Conservation (phyloP, 2,113 vertebrate species). For the Neoarius graeffei region DNA sequence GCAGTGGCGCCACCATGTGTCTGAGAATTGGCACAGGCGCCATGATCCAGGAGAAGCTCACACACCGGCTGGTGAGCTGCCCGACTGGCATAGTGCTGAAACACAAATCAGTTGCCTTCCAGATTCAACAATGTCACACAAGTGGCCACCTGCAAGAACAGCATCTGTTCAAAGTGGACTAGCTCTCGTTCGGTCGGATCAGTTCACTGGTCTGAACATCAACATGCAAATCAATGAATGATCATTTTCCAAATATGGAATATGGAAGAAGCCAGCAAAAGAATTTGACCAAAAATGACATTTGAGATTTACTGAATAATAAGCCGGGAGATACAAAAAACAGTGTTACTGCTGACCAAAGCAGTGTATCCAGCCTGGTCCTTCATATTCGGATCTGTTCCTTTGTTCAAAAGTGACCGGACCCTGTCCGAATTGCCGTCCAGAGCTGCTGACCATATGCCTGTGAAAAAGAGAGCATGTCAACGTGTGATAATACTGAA, state of each 20-base stretch:
- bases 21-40: slow-evolving; percentile 73
- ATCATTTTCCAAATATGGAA: background rate
- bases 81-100: slow-evolving; percentile 90
- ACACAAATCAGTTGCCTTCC: slow-evolving; percentile 21
- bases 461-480: slow-evolving; percentile 59
- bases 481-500: background rate
- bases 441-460: slow-evolving; percentile 89
- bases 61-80: slow-evolving; percentile 76
- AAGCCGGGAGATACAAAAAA: background rate
- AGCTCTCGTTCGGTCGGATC: too few species aligned
- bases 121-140: background rate
- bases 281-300: background rate
- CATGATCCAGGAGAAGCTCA: slow-evolving; percentile 71
- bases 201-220: background rate
- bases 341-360: slow-evolving; percentile 71
- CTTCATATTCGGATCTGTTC: slow-evolving; percentile 73
- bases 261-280: background rate
- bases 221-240: background rate
- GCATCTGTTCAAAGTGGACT: background rate
- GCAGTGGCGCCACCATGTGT: slow-evolving; percentile 86
- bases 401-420: slow-evolving; percentile 73
- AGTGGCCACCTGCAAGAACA: background rate
- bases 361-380: slow-evolving; percentile 85
- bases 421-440: slow-evolving; percentile 80
- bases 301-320: background rate